Conservation (phyloP, 1,140 invertebrate species). For the Trachelipus rathkii region DNA sequence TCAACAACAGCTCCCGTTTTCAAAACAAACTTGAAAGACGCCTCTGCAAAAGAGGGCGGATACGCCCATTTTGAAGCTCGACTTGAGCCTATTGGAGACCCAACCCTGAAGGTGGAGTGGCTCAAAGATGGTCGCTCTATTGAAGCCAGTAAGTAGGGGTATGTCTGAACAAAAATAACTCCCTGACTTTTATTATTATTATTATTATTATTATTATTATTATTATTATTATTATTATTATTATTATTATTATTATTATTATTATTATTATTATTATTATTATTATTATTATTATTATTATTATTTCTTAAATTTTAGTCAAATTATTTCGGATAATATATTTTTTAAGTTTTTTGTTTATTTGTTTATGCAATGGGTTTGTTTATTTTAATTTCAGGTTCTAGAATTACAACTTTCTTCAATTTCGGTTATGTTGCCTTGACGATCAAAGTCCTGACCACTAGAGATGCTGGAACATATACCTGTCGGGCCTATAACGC, state of each 20-base stretch:
- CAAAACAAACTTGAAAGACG: slow-evolving; percentile 83
- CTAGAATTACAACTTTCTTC: slow-evolving; percentile 88
- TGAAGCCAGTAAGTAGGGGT: slow-evolving; percentile 74
- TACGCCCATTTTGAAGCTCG: slow-evolving; percentile 94
- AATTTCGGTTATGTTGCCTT: slow-evolving; percentile 95
- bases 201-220: too few species aligned
- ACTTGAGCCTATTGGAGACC: slow-evolving; percentile 86
- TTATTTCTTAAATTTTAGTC: background rate
- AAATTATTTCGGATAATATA: background rate
- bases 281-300: background rate
- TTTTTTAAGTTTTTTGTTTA: slow-evolving; percentile 25
- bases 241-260: too few species aligned
- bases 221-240: too few species aligned
- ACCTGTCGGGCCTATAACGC: slow-evolving; percentile 83
- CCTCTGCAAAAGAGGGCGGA: slow-evolving; percentile 82
- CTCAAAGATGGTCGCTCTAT: slow-evolving; percentile 85
- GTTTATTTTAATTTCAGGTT: slow-evolving; percentile 55
- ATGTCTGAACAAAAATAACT: too few species aligned
- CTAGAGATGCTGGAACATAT: slow-evolving; percentile 86
- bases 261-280: background rate
- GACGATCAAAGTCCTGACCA: slow-evolving; percentile 87
- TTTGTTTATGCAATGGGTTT: slow-evolving; percentile 29
- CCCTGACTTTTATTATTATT: too few species aligned
- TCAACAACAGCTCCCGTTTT: slow-evolving; percentile 78
- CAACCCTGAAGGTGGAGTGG: slow-evolving; percentile 89